Base-by-base conservation (phyloP, 2,113 vertebrate species). In the Eurypyga helias region DNA sequence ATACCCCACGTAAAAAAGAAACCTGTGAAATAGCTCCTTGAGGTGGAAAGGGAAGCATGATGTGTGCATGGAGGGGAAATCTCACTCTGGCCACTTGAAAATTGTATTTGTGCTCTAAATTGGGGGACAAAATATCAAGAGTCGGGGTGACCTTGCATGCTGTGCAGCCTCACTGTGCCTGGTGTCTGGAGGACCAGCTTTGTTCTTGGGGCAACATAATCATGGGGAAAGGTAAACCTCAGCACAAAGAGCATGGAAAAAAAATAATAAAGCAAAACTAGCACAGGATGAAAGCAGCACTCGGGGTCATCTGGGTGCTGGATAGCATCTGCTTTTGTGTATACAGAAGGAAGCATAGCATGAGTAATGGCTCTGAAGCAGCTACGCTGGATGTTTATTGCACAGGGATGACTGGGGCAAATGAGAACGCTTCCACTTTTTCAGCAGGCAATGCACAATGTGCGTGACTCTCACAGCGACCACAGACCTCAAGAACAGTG, bases 291-390 rank as follows among this genome's bases (percentile, higher is more conserved):
- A 85, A 92, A 95, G 81, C 77, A 85, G 73, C 66, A 61, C 65
- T 87, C 6, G 3, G 62, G 92, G 83, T 95, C 83, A 82, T 65
- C 81, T 88, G 90, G 89, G 91, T 85, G 91, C 93, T 91, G 54
- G 69, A 82, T n/a, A 89, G 90, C 94, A 96, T 87, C 94, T 95
- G 89, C 80, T 73, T 61, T 80, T 91, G 69, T 51, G 80, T 45
- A 28, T 60, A 62, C n/a, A 84, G 95, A 38, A 51, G 69, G 83
- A 92, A 76, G 21, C 69, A 71, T 83, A 61, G 67, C 57, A 60
- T 26, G 20, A 92, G 89, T 25, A 90, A 69, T 9, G 54, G 88
- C 87, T 96, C 89, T 51, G 87, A 69, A 72, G 87, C 91, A 48
- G 87, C 91, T 69, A 91, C 0, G 1, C 87, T 93, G 87, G 78